Base-by-base conservation (phyloP, 2,888 invertebrate species). In the Pherbina coryleti region DNA sequence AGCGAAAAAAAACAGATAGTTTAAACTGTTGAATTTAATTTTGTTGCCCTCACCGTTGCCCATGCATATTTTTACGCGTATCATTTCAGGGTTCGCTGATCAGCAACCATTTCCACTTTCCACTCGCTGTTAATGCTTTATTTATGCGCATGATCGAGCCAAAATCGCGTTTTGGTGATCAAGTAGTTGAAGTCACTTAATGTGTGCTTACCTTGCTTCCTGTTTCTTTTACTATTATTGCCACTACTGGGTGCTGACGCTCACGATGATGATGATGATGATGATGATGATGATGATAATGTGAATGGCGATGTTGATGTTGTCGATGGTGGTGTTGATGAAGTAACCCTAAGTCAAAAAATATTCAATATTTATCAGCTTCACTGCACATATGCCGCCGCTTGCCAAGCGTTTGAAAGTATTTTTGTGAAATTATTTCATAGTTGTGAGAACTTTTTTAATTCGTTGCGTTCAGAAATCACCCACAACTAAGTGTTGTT, bases 11-110 rank as follows among this genome's bases (percentile, higher is more conserved):
- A 31, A 70, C 51, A 69, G 8, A 8, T n/a, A 51, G 22, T 69
- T 8, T 19, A 72, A 72, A 60, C 72, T 60, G 57, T 60, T 72
- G 60, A 72, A 34, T 72, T 57, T 34, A 37, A 55, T 7, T 53
- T 71, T 31, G 71, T 34, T 53, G 66, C 66, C 66, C 70, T 34
- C 70, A 14, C 70, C 9, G n/a, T 53, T 28, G 55, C 28, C 19
- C 22, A 22, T 22, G 66, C 67, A 37, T 37, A 37, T 31, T 64
- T 67, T 67, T 37, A 60, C 60, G 72, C 62, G 31, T 51, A 49
- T 28, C 51, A 74, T 74, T 74, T 74, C 74, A 66, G n/a, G 64
- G 51, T 74, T 64, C 64, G 28, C 51, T 66, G 74, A 31, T n/a
- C 74, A 64, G 31, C 5, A 37, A 19, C 67, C 37, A 64, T n/a